phyloP scores from a whole-genome alignment of 2,797 vertebrate species.

The Clarias pachynema region DNA sequence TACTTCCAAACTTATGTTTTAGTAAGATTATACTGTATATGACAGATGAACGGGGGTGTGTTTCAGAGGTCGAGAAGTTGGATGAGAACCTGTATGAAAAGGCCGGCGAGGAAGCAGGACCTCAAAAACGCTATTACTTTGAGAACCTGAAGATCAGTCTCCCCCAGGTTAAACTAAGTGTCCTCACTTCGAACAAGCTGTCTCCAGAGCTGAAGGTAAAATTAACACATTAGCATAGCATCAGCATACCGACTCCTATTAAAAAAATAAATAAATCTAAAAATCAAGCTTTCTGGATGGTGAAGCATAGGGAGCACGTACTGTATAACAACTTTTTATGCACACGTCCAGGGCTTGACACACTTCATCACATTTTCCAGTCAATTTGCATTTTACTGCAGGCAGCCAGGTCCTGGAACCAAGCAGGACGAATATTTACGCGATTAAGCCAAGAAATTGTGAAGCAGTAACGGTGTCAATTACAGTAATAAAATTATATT shows the following conservation, averaged over 20 bases:
- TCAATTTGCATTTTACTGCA: constrained; percentile 8
- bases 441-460: neutral
- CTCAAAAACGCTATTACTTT: constrained; percentile 89
- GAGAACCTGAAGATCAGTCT: constrained; percentile 97
- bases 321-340: neutral
- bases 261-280: neutral
- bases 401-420: neutral
- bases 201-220: constrained; percentile 93
- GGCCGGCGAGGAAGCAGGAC: constrained; percentile 75
- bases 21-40: neutral
- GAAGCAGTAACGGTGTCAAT: neutral
- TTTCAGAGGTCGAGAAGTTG: constrained; percentile 88
- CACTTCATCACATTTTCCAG: constrained; percentile 26
- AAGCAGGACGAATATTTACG: neutral
- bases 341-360: constrained; percentile 17
- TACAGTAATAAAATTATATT: neutral
- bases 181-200: constrained; percentile 93
- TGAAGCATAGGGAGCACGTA: neutral
- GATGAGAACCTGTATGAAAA: constrained; percentile 93
- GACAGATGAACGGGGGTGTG: constrained; percentile 14
- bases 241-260: no score
- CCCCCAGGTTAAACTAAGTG: constrained; percentile 94
- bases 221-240: neutral
- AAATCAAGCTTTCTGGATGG: neutral
- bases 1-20: neutral